Percentiles rank a stretch among this genome's conserved stretches.
Conservation (phyloP, 2,888 invertebrate species). For the Capitulum mitella region DNA sequence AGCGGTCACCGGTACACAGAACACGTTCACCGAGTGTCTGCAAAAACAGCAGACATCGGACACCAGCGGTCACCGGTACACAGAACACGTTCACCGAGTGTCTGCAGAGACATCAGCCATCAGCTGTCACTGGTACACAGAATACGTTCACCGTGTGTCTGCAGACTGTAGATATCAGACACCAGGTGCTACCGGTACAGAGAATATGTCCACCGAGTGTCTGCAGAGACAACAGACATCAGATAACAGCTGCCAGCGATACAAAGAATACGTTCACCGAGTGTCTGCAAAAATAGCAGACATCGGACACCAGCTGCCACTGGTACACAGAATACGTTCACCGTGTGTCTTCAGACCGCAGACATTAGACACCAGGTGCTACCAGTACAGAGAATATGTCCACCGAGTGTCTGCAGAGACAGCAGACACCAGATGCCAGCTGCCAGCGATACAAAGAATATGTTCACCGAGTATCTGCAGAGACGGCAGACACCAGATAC, state of each 20-base stretch:
- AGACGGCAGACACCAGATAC: not conserved
- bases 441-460: not conserved
- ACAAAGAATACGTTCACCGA: not conserved
- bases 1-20: constrained; percentile 43
- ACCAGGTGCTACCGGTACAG: constrained; percentile 41
- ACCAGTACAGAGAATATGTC: not conserved
- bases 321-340: not conserved
- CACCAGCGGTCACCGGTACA: not conserved
- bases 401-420: not conserved
- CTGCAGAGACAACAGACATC: constrained; percentile 37
- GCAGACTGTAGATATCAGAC: not conserved
- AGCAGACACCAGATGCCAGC: not conserved
- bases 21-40: constrained; percentile 46
- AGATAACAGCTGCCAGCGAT: not conserved
- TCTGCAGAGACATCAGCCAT: not conserved
- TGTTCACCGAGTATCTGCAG: not conserved
- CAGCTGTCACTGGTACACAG: not conserved
- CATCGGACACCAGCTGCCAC: not conserved
- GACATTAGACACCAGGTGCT: not conserved
- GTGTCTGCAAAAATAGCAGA: not conserved
- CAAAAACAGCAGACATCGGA: constrained; percentile 3
- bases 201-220: constrained; percentile 45
- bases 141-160: not conserved
- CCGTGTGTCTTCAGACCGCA: constrained; percentile 42
- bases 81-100: not conserved